A percentile compares a stretch with the other conserved stretches of the same genome.
Evolutionary conservation across 2,888 invertebrate species (phyloP).

Genomic region (Yponomeuta evonymella): DNA sequence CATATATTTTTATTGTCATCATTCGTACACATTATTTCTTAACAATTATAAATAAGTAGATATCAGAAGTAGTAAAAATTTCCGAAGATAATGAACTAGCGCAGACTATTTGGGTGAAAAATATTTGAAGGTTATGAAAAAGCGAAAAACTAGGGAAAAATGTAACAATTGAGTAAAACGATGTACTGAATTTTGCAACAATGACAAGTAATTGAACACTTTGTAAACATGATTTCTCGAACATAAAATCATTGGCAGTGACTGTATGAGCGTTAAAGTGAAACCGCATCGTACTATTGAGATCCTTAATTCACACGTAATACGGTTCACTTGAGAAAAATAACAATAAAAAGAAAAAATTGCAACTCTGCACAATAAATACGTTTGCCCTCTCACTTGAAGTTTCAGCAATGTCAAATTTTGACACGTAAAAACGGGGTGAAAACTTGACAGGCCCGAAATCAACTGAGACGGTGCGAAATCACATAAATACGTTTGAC

Average conservation of each 20-base stretch:
- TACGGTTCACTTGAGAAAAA: neutral
- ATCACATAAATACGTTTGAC: neutral
- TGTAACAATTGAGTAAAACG: neutral
- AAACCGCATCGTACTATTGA: slow-evolving; percentile 47
- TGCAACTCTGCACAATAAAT: neutral
- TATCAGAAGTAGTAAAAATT: neutral
- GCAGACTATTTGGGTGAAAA: neutral
- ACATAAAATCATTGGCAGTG: slow-evolving; percentile 41
- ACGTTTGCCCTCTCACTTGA: neutral
- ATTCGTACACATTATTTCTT: neutral
- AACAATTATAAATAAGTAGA: neutral
- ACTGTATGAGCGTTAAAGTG: slow-evolving; percentile 30
- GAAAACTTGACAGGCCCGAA: neutral
- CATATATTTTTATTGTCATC: slow-evolving; percentile 2
- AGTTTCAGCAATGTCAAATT: neutral
- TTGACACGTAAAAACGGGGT: neutral
- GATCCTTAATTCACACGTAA: slow-evolving; percentile 52
- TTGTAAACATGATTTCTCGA: neutral
- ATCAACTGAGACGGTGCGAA: neutral
- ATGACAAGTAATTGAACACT: neutral
- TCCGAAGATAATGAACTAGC: neutral
- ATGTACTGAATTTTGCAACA: neutral
- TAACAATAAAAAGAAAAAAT: neutral
- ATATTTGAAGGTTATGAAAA: neutral
- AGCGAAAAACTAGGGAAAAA: neutral